These are phyloP conservation scores for Cephus pygmeus DNA, from an alignment of 2,888 invertebrate genomes.

Conservation along the genomic window DNA sequence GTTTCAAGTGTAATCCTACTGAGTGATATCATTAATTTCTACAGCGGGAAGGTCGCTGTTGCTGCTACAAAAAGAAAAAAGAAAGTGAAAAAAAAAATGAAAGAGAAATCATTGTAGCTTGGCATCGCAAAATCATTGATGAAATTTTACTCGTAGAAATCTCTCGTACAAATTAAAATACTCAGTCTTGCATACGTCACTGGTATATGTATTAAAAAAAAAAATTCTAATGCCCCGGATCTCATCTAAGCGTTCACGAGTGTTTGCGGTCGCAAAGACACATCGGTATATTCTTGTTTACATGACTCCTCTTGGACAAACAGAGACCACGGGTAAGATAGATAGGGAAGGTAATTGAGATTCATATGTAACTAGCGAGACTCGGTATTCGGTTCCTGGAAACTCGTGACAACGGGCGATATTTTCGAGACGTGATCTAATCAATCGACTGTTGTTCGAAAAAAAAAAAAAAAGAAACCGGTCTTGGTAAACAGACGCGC, in stretches of 20 bases:
- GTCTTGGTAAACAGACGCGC: conserved; percentile 30
- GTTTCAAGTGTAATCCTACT: background rate
- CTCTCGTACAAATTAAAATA: background rate
- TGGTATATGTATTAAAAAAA: background rate
- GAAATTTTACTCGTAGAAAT: background rate
- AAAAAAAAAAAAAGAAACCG: conserved; percentile 28
- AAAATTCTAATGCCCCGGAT: background rate
- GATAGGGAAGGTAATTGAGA: background rate
- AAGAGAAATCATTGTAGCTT: background rate
- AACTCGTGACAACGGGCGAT: background rate
- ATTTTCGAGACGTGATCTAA: conserved; percentile 36
- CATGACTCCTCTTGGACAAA: background rate
- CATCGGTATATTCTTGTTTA: background rate
- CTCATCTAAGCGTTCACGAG: background rate
- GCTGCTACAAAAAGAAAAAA: too few species aligned
- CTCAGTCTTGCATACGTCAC: background rate
- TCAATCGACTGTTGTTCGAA: conserved; percentile 25
- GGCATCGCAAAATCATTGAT: background rate
- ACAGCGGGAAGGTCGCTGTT: background rate
- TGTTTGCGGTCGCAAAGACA: background rate
- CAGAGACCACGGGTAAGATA: background rate
- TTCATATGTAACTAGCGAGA: background rate
- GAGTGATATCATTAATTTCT: background rate
- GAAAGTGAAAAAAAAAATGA: background rate
- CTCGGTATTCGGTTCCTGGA: background rate